Evolutionary conservation across 2,113 vertebrate species (phyloP).

Genomic region (Neoarius graeffei): DNA sequence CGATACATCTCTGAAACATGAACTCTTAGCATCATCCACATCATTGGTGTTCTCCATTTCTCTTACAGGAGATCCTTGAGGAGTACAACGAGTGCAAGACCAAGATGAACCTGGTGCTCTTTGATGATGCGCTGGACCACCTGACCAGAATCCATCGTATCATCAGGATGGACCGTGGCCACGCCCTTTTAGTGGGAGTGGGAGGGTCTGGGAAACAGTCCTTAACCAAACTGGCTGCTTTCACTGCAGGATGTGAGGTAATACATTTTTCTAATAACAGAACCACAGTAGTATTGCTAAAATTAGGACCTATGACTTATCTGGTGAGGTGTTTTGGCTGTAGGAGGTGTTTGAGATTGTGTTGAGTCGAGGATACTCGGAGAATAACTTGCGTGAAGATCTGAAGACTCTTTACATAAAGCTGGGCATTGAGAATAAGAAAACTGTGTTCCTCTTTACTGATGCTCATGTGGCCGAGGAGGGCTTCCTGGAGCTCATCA

Average conservation of each 20-base stretch:
- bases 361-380: slow-evolving; percentile 85
- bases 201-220: slow-evolving; percentile 95
- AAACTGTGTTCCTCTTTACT: slow-evolving; percentile 88
- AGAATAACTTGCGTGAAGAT: slow-evolving; percentile 86
- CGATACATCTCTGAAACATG: background rate
- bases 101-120: slow-evolving; percentile 89
- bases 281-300: background rate
- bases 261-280: background rate
- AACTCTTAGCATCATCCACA: background rate
- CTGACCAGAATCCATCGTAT: slow-evolving; percentile 86
- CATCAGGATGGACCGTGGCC: slow-evolving; percentile 85
- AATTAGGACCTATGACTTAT: background rate
- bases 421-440: slow-evolving; percentile 87
- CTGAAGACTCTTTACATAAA: slow-evolving; percentile 86
- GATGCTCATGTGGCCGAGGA: slow-evolving; percentile 91
- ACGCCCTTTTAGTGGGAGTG: slow-evolving; percentile 88
- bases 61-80: slow-evolving; percentile 87
- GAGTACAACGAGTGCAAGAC: slow-evolving; percentile 87
- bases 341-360: slow-evolving; percentile 95
- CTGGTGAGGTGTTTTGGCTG: background rate
- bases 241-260: slow-evolving; percentile 88
- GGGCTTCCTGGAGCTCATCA: slow-evolving; percentile 94
- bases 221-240: slow-evolving; percentile 85
- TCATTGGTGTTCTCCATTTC: background rate
- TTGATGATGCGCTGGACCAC: slow-evolving; percentile 94